Evolutionary conservation across 2,113 vertebrate species (phyloP).

Genomic region (Romanogobio albipinnatus): DNA sequence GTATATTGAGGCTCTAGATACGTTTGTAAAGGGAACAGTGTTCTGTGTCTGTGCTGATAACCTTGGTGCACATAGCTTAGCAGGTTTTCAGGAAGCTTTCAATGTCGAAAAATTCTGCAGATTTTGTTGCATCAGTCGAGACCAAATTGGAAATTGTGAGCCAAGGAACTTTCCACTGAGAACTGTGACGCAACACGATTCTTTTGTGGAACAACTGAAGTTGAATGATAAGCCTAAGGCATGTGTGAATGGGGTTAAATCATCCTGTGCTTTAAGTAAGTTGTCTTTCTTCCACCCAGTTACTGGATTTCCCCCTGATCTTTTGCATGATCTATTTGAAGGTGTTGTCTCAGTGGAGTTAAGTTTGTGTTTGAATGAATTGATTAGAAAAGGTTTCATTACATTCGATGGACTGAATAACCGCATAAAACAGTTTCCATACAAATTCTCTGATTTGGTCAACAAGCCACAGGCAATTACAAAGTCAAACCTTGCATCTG

Average conservation of each 20-base stretch:
- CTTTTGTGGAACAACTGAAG: no score
- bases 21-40: not conserved
- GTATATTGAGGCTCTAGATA: slow-evolving; percentile 41
- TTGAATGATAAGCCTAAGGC: no score
- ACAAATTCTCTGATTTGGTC: not conserved
- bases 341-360: no score
- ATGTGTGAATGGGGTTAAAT: no score
- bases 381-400: not conserved
- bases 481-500: not conserved
- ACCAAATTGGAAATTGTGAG: slow-evolving; percentile 16
- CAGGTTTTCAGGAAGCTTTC: slow-evolving; percentile 49
- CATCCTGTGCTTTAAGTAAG: no score
- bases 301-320: not conserved
- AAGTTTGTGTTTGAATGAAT: no score
- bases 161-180: slow-evolving; percentile 28
- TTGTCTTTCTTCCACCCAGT: not conserved
- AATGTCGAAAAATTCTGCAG: slow-evolving; percentile 45
- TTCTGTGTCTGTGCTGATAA: slow-evolving; percentile 58
- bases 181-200: not conserved
- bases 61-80: slow-evolving; percentile 52
- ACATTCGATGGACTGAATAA: slow-evolving; percentile 6
- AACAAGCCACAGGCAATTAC: slow-evolving; percentile 4
- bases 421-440: slow-evolving; percentile 22
- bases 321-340: not conserved
- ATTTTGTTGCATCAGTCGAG: slow-evolving; percentile 30